Conservation (phyloP, 2,113 vertebrate species). For the Crotophaga sulcirostris region DNA sequence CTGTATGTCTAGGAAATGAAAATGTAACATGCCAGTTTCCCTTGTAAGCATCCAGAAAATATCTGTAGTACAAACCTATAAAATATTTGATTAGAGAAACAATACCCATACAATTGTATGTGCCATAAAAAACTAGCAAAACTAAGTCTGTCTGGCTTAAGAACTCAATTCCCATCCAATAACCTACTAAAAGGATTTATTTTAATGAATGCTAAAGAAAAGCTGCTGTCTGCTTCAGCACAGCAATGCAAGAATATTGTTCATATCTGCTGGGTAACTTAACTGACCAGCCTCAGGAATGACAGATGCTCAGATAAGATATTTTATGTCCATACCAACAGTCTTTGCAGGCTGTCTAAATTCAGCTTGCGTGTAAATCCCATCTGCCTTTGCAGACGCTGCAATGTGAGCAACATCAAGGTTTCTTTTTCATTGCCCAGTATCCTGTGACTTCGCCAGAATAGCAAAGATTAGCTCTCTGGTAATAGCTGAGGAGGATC, state of each 20-base stretch:
- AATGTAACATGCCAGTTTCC: not conserved
- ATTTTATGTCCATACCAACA: not conserved
- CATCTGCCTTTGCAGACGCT: not conserved
- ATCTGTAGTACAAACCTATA: not conserved
- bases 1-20: not conserved
- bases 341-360: not conserved
- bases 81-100: not conserved
- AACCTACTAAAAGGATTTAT: not conserved
- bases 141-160: not conserved
- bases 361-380: not conserved
- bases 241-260: not conserved
- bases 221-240: not conserved
- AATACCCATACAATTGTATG: not conserved
- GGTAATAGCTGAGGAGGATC: not conserved
- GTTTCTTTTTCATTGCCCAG: fast-evolving
- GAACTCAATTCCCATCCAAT: not conserved
- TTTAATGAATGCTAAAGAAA: not conserved
- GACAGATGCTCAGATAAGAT: not conserved
- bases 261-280: not conserved
- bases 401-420: not conserved
- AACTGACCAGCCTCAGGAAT: not conserved
- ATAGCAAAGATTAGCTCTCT: not conserved
- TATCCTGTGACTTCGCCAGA: not conserved
- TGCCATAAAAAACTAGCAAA: not conserved
- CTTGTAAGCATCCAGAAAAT: not conserved